Evolutionary conservation across 2,797 vertebrate genomes (phyloP), one percentile per base, ranked within the genome.

Genomic region (Staurois parvus): DNA sequence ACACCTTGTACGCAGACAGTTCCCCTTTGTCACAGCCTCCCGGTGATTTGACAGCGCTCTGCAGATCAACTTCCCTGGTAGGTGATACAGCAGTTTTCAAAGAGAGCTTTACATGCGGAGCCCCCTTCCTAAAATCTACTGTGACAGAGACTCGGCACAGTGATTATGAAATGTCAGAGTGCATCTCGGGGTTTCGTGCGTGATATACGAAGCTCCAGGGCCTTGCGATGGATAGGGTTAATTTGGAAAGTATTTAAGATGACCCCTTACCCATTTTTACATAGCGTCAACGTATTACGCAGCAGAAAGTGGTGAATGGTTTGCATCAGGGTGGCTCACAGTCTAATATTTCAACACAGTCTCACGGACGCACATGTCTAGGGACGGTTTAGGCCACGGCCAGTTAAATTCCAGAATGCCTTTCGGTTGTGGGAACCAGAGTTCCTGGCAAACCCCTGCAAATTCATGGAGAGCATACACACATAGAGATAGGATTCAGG

Each of bases 31-130:
- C 93, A 89, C 92, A 93, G 92, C 91, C 93, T 93, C 93, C 94
- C 89, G 92, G 90, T 93, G 94, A 90, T 94, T 93, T 94, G 95
- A 94, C 94, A 94, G 93, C 78, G 92, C 94, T 93, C 93, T 81
- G 92, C 88, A 84, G 89, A 94, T 94, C 93, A 88, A 52, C 93
- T 92, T 89, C 91, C 91, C 84, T 90, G 89, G 90, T 93, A 92
- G 92, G 93, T 94, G 93, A 94, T 92, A 89, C 91, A 94, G 94
- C 93, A 92, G 90, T 92, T 94, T 92, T 92, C 84, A 88, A 86
- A 91, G 86, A 88, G 91, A 92, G 90, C 91, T 92, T 89, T 91
- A 88, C 69, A 87, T 83, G 88, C 17, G 37, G 64, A 66, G 82
- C 15, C 48, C 52, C 70, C 64, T 29, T 52, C 28, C 78, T 79